Base-by-base conservation (phyloP, 2,797 vertebrate genomes). In the Betta splendens region DNA sequence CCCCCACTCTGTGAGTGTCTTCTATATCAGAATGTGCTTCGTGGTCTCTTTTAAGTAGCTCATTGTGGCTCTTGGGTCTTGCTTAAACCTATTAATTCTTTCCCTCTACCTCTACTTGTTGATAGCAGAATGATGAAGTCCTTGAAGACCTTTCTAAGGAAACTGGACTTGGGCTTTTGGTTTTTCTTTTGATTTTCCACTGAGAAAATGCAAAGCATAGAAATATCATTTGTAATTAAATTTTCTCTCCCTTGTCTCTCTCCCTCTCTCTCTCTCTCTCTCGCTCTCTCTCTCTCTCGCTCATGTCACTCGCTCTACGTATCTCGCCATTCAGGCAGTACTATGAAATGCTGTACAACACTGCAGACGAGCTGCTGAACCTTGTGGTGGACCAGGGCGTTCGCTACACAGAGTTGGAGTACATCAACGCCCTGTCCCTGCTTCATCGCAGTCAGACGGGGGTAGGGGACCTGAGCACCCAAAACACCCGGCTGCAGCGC, bases 341-440 rank as follows among this genome's bases (percentile, higher is more conserved):
- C 70, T 99, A 99, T 0, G 98, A 99, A 92, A 99, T 99, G 96
- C 89, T 99, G 56, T 99, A 99, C 92, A 99, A 98, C 92, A 95
- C 94, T 0, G 94, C 96, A 0, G 97, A 99, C 0, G 98, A 99
- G 92, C 93, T 98, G 64, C 87, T 99, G 55, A 96, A 98, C 85
- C 93, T 99, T 53, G 94, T 99, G 86, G 97, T 99, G 90, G 98
- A 99, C 78, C 98, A 99, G 84, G 98, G 98, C 0, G 96, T 99
- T 51, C 95, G 96, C 78, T 93, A 93, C 86, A 96, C 95, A 0
- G 97, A 98, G 90, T 92, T 99, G 86, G 97, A 99, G 74, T 99
- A 99, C 90, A 97, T 96, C 87, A 96, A 98, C 0, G 97, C 98
- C 18, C 86, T 99, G 76, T 95, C 94, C 29, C 85, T 99, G 23